Conservation (phyloP, 2,797 vertebrate genomes). For the Platyrinchus mystaceus region DNA sequence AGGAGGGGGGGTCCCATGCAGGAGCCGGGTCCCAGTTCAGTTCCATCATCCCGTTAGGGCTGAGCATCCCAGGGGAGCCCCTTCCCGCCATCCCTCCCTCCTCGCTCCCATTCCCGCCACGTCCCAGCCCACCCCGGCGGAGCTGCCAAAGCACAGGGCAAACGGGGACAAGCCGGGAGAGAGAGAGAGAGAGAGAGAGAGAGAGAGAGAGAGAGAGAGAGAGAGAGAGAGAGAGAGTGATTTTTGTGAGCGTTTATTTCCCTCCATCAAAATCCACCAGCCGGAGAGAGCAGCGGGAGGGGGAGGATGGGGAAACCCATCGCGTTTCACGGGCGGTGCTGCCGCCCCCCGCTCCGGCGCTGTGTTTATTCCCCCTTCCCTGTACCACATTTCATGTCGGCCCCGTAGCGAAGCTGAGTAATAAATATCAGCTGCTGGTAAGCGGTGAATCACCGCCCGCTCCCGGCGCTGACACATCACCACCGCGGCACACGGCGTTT, state of each 20-base stretch:
- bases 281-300: background rate
- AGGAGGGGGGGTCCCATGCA: background rate
- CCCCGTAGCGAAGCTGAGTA: background rate
- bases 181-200: background rate
- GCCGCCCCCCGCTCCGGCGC: background rate
- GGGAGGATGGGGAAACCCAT: constrained; percentile 41
- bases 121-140: background rate
- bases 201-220: background rate
- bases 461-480: background rate
- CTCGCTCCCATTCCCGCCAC: background rate
- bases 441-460: constrained; percentile 43
- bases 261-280: constrained; percentile 37
- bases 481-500: background rate
- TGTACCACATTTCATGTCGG: background rate
- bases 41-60: background rate
- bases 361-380: background rate
- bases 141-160: constrained; percentile 55
- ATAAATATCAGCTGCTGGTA: constrained; percentile 48
- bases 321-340: background rate
- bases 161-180: constrained; percentile 43
- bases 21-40: background rate
- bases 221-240: background rate
- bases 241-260: constrained; percentile 28
- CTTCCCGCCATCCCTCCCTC: background rate
- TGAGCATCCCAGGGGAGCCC: background rate